Percentiles rank a stretch among this genome's conserved stretches.
Evolutionary conservation across 2,797 vertebrate species (phyloP).

Genomic region (Enteromius unitaeniatus): DNA sequence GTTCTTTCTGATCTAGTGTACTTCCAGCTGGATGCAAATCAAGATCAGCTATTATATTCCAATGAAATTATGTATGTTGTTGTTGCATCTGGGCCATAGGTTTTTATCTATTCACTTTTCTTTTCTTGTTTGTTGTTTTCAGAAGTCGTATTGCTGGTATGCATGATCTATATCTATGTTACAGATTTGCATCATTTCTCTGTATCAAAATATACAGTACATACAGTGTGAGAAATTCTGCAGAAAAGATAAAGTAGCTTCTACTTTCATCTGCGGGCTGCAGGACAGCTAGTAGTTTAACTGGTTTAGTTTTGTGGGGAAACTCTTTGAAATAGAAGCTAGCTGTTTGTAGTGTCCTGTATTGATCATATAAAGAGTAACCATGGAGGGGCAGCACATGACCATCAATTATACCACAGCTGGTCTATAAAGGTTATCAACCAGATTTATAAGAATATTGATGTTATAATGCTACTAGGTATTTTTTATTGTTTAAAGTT

Average conservation of each 20-base stretch:
- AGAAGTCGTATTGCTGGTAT: background rate
- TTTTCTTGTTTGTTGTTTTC: background rate
- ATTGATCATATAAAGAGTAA: background rate
- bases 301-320: background rate
- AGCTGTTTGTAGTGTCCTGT: background rate
- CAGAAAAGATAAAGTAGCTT: background rate
- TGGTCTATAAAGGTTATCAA: background rate
- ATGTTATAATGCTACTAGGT: background rate
- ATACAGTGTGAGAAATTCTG: background rate
- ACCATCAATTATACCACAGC: background rate
- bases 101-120: background rate
- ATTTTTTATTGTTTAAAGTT: background rate
- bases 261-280: background rate
- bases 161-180: background rate
- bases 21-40: background rate
- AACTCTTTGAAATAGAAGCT: background rate
- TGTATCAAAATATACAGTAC: no score
- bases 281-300: background rate
- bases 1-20: background rate
- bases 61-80: background rate
- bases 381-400: background rate
- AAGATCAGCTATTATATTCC: background rate
- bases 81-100: background rate
- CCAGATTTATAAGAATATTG: background rate
- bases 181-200: background rate